Percentiles rank a stretch among this genome's conserved stretches.
Conservation (phyloP, 2,888 invertebrate species). For the Thelaira solivaga region DNA sequence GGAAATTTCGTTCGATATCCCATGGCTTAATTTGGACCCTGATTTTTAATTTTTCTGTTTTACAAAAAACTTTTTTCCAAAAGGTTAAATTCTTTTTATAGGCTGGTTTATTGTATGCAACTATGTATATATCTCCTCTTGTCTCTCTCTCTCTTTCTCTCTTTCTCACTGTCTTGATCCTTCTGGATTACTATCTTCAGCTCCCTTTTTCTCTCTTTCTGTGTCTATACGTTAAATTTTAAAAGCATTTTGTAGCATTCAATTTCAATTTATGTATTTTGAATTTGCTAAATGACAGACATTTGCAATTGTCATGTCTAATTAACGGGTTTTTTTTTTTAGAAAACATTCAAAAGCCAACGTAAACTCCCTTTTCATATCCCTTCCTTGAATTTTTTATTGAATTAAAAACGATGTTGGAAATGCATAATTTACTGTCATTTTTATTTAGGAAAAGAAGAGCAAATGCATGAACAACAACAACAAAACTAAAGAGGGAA, state of each 20-base stretch:
- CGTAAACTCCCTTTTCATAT: neutral
- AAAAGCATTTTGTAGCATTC: neutral
- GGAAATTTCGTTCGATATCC: no score
- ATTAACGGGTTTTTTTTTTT: constrained; percentile 17
- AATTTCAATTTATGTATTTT: no score
- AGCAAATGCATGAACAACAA: neutral
- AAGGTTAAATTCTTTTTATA: no score
- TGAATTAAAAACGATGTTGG: neutral
- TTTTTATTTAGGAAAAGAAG: neutral
- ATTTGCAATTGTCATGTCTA: constrained; percentile 27
- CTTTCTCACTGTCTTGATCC: no score
- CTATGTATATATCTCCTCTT: no score
- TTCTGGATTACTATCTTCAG: no score
- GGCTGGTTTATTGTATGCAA: no score
- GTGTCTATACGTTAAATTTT: neutral
- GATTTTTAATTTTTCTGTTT: no score
- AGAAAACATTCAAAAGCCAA: neutral
- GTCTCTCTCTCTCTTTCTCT: no score
- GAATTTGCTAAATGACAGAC: neutral
- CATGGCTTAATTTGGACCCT: no score
- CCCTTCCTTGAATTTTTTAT: no score
- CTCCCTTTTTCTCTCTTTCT: neutral
- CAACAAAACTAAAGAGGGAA: neutral
- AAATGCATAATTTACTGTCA: constrained; percentile 16
- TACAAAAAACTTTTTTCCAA: no score